These are phyloP conservation scores for Triplophysa dalaica DNA, from an alignment of 2,113 vertebrate species.

Conservation along the genomic window DNA sequence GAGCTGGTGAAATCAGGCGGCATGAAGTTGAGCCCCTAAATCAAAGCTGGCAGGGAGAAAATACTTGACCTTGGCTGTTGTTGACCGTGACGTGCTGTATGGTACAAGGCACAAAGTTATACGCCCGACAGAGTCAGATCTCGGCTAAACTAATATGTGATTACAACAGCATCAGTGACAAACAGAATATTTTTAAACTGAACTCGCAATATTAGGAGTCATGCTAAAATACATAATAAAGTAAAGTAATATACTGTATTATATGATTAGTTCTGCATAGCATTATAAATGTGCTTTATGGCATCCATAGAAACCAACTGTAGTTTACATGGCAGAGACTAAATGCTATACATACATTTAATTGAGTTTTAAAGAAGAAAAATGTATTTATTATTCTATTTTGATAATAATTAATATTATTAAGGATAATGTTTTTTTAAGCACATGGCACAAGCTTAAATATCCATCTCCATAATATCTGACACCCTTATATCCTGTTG, in stretches of 20 bases:
- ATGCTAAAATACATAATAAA: too few relatives aligned
- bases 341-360: too few relatives aligned
- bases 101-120: constrained; percentile 44
- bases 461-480: constrained; percentile 51
- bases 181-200: neutral
- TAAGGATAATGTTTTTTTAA: neutral
- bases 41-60: constrained; percentile 33
- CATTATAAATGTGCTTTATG: too few relatives aligned
- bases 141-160: neutral
- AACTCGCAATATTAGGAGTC: neutral
- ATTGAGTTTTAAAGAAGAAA: too few relatives aligned
- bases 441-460: constrained; percentile 17
- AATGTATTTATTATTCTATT: too few relatives aligned
- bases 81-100: constrained; percentile 25
- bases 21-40: constrained; percentile 41
- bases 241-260: too few relatives aligned
- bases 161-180: neutral
- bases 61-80: constrained; percentile 33
- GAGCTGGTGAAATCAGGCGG: constrained; percentile 42
- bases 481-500: constrained; percentile 47
- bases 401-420: neutral
- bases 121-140: neutral
- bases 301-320: too few relatives aligned
- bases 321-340: too few relatives aligned
- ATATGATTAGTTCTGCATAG: too few relatives aligned